These are phyloP conservation scores for Serripes groenlandicus DNA, from an alignment of 2,888 invertebrate species.

Conservation along the genomic window DNA sequence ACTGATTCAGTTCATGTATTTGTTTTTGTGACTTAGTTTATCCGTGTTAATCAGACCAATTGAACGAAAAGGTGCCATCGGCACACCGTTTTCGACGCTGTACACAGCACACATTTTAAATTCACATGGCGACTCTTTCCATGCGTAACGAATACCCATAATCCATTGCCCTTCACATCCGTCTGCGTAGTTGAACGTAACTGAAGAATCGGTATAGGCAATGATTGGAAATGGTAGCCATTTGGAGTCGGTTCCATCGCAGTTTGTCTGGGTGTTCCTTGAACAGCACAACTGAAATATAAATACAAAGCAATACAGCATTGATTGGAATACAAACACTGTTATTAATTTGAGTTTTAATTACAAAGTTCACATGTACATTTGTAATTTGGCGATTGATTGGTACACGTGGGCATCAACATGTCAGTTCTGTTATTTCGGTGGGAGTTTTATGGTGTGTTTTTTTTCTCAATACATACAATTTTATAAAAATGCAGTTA, in stretches of 20 bases:
- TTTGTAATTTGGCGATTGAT: too few species aligned
- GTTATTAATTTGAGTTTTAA: too few species aligned
- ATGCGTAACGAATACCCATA: constrained; percentile 56
- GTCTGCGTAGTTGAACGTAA: constrained; percentile 35
- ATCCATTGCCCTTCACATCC: constrained; percentile 42
- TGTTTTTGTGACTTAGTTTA: too few species aligned
- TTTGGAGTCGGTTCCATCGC: constrained; percentile 49
- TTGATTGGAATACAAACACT: too few species aligned
- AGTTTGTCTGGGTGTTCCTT: constrained; percentile 50
- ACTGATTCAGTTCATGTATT: too few species aligned
- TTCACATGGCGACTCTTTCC: constrained; percentile 58
- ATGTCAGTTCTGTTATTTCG: too few species aligned
- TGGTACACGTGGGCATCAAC: too few species aligned
- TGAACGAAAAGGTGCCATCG: constrained; percentile 54
- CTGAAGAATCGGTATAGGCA: constrained; percentile 29
- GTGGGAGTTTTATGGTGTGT: too few species aligned
- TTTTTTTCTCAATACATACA: too few species aligned
- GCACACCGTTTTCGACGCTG: constrained; percentile 41
- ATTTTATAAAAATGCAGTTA: too few species aligned
- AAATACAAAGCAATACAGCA: too few species aligned
- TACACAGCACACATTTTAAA: constrained; percentile 63
- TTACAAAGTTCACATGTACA: too few species aligned
- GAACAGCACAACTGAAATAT: constrained; percentile 66
- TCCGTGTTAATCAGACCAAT: not conserved
- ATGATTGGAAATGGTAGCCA: constrained; percentile 71